phyloP scores from a whole-genome alignment of 2,113 vertebrate genomes.

The Plectropomus leopardus region DNA sequence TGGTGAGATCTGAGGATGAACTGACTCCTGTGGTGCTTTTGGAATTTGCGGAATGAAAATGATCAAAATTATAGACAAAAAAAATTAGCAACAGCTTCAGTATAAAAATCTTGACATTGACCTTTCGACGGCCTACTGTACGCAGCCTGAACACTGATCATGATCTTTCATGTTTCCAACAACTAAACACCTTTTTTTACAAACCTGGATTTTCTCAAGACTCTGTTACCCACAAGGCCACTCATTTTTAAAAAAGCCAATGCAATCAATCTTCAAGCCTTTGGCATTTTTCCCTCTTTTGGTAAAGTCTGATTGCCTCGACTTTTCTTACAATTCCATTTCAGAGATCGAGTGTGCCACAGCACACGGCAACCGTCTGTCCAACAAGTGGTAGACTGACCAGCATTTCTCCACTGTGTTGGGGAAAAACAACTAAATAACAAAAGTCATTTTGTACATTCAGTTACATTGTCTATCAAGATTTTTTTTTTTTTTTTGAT shows the following conservation, averaged over 20 bases:
- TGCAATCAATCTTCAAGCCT: not conserved
- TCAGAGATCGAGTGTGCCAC: not conserved
- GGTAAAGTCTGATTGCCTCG: conserved; percentile 30
- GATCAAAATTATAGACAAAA: not conserved
- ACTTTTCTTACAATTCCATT: not conserved
- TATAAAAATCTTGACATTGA: conserved; percentile 27
- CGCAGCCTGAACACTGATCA: not conserved
- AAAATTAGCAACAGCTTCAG: not conserved
- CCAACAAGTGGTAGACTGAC: conserved; percentile 49
- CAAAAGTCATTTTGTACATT: conserved; percentile 56
- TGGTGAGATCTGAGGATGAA: too few species aligned
- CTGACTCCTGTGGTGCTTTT: not conserved
- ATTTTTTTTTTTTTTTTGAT: conserved; percentile 30
- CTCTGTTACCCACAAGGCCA: conserved; percentile 25
- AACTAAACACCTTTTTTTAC: too few species aligned
- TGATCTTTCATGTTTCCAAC: not conserved
- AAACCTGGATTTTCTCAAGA: not conserved
- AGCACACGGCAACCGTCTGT: not conserved
- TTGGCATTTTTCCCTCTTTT: conserved; percentile 20
- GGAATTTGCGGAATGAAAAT: not conserved
- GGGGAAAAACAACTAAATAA: conserved; percentile 10
- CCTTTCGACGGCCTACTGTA: not conserved
- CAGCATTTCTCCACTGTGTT: conserved; percentile 43
- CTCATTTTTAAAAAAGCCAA: not conserved
- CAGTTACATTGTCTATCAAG: conserved; percentile 26